Percentiles rank a stretch among this genome's conserved stretches.
Conservation (phyloP, 2,888 invertebrate genomes). For the Anoplius nigerrimus region DNA sequence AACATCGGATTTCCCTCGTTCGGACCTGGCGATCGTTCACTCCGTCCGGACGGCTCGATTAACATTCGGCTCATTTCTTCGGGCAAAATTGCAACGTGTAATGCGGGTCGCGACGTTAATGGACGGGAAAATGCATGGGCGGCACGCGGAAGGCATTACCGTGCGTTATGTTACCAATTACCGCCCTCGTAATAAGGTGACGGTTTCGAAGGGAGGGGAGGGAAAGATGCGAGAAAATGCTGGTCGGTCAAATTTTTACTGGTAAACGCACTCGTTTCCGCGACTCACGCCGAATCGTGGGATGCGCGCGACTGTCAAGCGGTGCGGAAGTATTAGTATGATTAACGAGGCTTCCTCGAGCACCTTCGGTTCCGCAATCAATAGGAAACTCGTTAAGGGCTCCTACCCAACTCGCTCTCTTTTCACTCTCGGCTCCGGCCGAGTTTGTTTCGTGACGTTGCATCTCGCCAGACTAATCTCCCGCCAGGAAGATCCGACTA, state of each 20-base stretch:
- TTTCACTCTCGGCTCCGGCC: background rate
- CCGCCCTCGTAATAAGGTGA: background rate
- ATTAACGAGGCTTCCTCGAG: conserved; percentile 4
- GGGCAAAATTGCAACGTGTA: no score
- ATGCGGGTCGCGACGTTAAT: no score
- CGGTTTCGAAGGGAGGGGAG: no score
- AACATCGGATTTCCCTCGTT: no score
- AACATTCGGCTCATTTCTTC: no score
- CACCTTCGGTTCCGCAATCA: background rate
- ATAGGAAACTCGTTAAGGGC: conserved; percentile 6
- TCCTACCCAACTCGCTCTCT: background rate
- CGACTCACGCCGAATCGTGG: background rate
- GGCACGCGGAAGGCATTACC: no score
- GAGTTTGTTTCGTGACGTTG: conserved; percentile 1
- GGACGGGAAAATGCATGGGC: no score
- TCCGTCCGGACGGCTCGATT: no score
- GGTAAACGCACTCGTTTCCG: conserved; percentile 1
- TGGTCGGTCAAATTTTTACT: no score
- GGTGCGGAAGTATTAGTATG: background rate
- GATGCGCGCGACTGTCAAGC: background rate
- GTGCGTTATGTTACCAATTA: conserved; percentile 1
- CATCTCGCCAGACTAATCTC: background rate
- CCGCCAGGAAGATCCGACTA: background rate
- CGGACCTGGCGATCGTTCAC: no score
- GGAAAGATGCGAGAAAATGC: no score